Percentiles rank a stretch among this genome's conserved stretches.
phyloP scores from a whole-genome alignment of 2,888 invertebrate genomes.

The Drosophila robusta region DNA sequence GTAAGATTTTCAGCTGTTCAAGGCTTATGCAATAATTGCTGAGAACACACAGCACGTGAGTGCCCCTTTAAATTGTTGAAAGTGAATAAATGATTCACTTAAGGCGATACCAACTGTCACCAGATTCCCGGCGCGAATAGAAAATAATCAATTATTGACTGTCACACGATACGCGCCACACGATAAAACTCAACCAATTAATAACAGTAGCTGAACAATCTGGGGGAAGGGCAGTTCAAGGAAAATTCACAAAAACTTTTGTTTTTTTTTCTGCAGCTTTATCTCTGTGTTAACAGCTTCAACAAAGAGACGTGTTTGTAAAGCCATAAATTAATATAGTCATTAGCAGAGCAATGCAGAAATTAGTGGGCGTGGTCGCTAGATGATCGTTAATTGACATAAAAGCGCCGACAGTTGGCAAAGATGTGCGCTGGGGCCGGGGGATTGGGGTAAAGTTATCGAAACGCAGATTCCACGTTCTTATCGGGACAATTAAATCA shows the following conservation, averaged over 20 bases:
- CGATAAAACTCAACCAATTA: conserved; percentile 43
- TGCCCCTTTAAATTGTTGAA: conserved; percentile 1
- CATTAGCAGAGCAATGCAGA: conserved; percentile 52
- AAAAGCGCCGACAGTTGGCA: conserved; percentile 42
- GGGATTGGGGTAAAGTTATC: not conserved
- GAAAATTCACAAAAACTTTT: not conserved
- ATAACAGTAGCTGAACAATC: conserved; percentile 9
- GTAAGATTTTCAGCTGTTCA: conserved; percentile 42
- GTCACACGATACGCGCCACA: conserved; percentile 37
- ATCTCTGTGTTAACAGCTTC: conserved; percentile 4
- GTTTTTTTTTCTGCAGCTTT: not conserved
- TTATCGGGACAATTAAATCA: not conserved
- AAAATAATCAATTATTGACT: conserved; percentile 62
- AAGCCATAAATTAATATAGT: conserved; percentile 26
- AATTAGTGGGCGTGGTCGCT: conserved; percentile 45
- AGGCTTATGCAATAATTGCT: conserved; percentile 32
- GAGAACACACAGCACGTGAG: conserved; percentile 15
- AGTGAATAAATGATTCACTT: conserved; percentile 50
- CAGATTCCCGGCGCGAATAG: conserved; percentile 40
- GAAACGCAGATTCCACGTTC: not conserved
- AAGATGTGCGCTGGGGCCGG: not conserved
- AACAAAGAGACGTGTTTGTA: conserved; percentile 21
- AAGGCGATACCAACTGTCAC: conserved; percentile 52
- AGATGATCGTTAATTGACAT: conserved; percentile 52
- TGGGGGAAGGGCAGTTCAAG: not conserved